Percentiles rank a stretch among this genome's conserved stretches.
phyloP scores from a whole-genome alignment of 2,888 invertebrate species.

The Pollenia amentaria region DNA sequence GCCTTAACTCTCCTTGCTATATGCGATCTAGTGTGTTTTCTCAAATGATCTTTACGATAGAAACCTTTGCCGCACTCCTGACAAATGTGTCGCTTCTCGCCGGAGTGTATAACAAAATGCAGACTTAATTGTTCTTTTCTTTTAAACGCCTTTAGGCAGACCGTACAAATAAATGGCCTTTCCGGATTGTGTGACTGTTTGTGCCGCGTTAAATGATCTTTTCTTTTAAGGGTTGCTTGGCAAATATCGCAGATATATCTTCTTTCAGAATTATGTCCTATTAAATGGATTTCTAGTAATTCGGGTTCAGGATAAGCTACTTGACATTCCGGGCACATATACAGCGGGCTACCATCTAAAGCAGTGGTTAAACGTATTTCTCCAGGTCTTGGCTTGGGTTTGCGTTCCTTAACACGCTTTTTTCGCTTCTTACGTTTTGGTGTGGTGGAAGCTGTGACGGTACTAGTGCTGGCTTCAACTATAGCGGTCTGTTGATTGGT shows the following conservation, averaged over 20 bases:
- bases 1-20: constrained; percentile 93
- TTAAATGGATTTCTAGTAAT: constrained; percentile 91
- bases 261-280: constrained; percentile 93
- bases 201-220: constrained; percentile 94
- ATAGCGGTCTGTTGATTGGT: constrained; percentile 81
- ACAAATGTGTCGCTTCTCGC: constrained; percentile 93
- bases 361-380: constrained; percentile 93
- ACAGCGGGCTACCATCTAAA: constrained; percentile 92
- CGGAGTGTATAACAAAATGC: constrained; percentile 95
- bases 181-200: constrained; percentile 96
- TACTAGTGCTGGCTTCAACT: constrained; percentile 69
- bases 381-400: constrained; percentile 92
- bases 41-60: constrained; percentile 93
- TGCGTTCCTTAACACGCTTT: constrained; percentile 89
- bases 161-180: constrained; percentile 93
- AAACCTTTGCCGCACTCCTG: constrained; percentile 95
- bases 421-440: constrained; percentile 92
- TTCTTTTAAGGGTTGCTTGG: constrained; percentile 93
- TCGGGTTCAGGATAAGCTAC: constrained; percentile 95
- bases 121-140: constrained; percentile 94
- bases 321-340: constrained; percentile 94
- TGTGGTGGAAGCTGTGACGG: constrained; percentile 81
- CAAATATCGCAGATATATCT: constrained; percentile 95
- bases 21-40: constrained; percentile 93
- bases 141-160: constrained; percentile 94